Evolutionary conservation across 2,797 vertebrate species (phyloP).

Genomic region (Oreochromis mossambicus): DNA sequence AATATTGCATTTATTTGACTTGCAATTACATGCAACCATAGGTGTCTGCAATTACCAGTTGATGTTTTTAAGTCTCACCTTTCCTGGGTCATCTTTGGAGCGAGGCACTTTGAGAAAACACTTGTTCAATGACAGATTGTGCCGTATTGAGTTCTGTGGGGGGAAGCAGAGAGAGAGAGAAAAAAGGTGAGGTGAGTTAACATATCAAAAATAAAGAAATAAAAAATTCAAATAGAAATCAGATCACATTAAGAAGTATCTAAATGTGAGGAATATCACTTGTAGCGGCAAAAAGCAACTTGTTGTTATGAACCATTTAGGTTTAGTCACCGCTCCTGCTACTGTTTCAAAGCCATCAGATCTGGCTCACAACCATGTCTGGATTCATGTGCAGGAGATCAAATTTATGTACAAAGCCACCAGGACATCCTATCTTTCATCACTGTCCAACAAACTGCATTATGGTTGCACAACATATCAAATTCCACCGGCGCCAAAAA

Average conservation of each 20-base stretch:
- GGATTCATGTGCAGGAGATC: constrained; percentile 9
- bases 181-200: constrained; percentile 46
- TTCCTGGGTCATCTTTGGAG: constrained; percentile 94
- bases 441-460: constrained; percentile 50
- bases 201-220: neutral
- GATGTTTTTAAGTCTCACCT: constrained; percentile 74
- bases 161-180: constrained; percentile 42
- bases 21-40: neutral
- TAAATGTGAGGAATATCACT: neutral
- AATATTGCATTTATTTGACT: neutral
- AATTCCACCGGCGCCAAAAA: constrained; percentile 64
- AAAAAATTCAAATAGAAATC: neutral
- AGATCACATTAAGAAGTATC: constrained; percentile 23
- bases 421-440: constrained; percentile 42
- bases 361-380: neutral
- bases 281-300: constrained; percentile 12
- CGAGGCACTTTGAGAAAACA: constrained; percentile 98
- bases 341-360: neutral
- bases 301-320: constrained; percentile 15
- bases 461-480: constrained; percentile 59
- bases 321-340: constrained; percentile 13
- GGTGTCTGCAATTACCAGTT: neutral
- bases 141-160: constrained; percentile 90
- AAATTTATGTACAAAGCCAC: constrained; percentile 18
- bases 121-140: constrained; percentile 94